A percentile compares a stretch with the other conserved stretches of the same genome.
Conservation (phyloP, 2,797 vertebrate species). For the Eupleurogrammus muticus region DNA sequence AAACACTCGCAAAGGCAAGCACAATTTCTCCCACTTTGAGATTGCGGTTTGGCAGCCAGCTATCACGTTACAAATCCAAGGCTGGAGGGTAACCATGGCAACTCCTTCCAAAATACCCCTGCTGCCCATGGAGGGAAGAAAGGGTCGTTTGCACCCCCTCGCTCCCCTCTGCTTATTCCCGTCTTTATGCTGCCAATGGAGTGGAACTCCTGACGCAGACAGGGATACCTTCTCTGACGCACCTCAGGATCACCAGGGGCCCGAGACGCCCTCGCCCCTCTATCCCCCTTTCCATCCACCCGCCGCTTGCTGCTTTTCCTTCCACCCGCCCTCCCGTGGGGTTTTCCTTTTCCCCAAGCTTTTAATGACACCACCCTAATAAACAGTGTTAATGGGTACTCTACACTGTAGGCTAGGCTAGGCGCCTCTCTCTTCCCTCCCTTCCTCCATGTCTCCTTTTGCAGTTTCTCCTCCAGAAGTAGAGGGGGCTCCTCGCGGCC, state of each 20-base stretch:
- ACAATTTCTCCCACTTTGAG: conserved; percentile 82
- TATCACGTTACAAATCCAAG: conserved; percentile 86
- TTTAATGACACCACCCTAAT: conserved; percentile 75
- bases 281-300: conserved; percentile 28
- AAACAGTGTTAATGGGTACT: conserved; percentile 76
- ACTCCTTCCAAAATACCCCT: conserved; percentile 88
- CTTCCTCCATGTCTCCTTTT: conserved; percentile 30
- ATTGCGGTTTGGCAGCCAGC: conserved; percentile 83
- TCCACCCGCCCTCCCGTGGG: conserved; percentile 51
- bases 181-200: conserved; percentile 77
- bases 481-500: conserved; percentile 63
- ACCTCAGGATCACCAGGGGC: conserved; percentile 70
- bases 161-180: conserved; percentile 53
- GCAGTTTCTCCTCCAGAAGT: conserved; percentile 60
- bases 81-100: conserved; percentile 83
- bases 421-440: conserved; percentile 51
- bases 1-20: conserved; percentile 79
- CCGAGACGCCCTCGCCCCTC: conserved; percentile 53
- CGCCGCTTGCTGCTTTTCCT: conserved; percentile 52
- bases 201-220: conserved; percentile 84
- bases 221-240: conserved; percentile 85
- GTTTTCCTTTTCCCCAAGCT: conserved; percentile 61
- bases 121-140: conserved; percentile 74
- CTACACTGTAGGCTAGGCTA: conserved; percentile 52
- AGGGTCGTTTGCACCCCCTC: conserved; percentile 78